Base-by-base conservation (phyloP, 2,888 invertebrate species). In the Scaptomyza cyrtandrae region DNA sequence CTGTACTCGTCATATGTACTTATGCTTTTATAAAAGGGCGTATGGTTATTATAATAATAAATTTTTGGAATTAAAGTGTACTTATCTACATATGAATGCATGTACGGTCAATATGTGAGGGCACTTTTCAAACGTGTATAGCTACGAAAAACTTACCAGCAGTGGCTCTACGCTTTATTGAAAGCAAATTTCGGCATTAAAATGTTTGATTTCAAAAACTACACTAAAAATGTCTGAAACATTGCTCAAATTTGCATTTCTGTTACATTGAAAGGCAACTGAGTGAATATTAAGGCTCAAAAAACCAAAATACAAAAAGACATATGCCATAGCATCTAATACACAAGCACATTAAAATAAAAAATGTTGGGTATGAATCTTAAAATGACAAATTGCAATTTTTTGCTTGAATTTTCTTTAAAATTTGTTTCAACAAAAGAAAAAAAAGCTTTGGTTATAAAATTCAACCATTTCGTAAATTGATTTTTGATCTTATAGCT, bases 11-110 rank as follows among this genome's bases (percentile, higher is more conserved):
- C 31, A 29, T 67, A 66, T 64, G 62, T 64, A 78, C 60, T 67
- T 79, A 73, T 76, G 60, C 49, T 71, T 71, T 78, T 52, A 65
- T 75, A 71, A 71, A 74, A 72, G 75, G 71, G 68, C 64, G 68
- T 82, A 66, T 70, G 64, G 57, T 62, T 82, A 75, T 71, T 76
- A 69, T 75, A 72, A 86, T 80, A 66, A 66, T 74, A 83, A 71
- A 80, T 75, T 83, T 86, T 83, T 80, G 86, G 84, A 83, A 83
- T 84, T 80, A 78, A 78, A 73, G 71, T 86, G 75, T 78, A 86
- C 76, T 76, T 49, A 24, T 70, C 49, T 63, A 66, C 63, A 70
- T 63, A 76, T 75, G 68, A 54, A 71, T 69, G 59, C 63, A 63
- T 75, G 65, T 66, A 63, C 49, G 44, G 64, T 48, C 53, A 39